A percentile compares a stretch with the other conserved stretches of the same genome.
Evolutionary conservation across 2,888 invertebrate species (phyloP).

Genomic region (Drosophila neotestacea): DNA sequence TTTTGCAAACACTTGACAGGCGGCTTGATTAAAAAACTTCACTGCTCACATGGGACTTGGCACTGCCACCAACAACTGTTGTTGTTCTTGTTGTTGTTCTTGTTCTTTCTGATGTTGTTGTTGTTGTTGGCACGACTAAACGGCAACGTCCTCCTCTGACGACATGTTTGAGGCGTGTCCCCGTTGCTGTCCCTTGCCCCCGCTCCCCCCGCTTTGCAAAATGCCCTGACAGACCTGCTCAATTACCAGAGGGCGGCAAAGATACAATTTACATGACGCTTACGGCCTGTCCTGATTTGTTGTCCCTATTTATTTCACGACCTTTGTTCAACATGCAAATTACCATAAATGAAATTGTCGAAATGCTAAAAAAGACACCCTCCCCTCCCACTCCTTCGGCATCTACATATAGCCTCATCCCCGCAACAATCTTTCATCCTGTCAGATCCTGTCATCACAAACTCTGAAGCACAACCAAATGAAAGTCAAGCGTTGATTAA

Average conservation of each 20-base stretch:
- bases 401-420: not conserved
- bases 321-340: conserved; percentile 83
- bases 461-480: conserved; percentile 43
- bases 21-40: conserved; percentile 85
- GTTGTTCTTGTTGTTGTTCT: not conserved
- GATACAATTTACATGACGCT: conserved; percentile 69
- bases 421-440: conserved; percentile 68
- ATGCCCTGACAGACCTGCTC: conserved; percentile 45
- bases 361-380: conserved; percentile 24
- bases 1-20: conserved; percentile 83
- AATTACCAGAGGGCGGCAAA: conserved; percentile 68
- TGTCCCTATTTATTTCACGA: conserved; percentile 76
- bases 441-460: conserved; percentile 73
- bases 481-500: conserved; percentile 73
- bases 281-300: conserved; percentile 69
- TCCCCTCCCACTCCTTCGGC: not conserved
- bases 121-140: not conserved
- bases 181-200: conserved; percentile 25
- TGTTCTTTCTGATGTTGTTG: no score
- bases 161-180: conserved; percentile 76
- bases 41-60: conserved; percentile 83
- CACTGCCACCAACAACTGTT: conserved; percentile 17
- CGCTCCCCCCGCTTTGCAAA: not conserved
- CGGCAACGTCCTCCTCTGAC: conserved; percentile 54
- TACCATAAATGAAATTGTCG: conserved; percentile 81